A percentile compares a stretch with the other conserved stretches of the same genome.
Evolutionary conservation across 2,797 vertebrate species (phyloP).

Genomic region (Pelodytes ibericus): DNA sequence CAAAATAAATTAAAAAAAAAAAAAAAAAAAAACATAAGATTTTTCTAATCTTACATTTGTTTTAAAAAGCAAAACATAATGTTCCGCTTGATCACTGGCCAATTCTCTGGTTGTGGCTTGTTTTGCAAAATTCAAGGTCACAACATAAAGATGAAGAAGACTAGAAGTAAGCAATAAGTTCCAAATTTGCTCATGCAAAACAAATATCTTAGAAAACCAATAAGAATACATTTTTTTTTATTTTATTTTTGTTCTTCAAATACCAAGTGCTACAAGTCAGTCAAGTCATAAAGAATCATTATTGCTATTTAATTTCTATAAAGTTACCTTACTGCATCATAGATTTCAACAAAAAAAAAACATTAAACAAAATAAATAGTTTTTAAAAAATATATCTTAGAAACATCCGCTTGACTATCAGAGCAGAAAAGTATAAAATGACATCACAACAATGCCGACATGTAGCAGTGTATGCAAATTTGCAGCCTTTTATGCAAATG

Average conservation of each 20-base stretch:
- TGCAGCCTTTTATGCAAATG: no score
- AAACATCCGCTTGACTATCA: no score
- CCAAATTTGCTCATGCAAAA: slow-evolving; percentile 23
- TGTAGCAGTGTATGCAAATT: no score
- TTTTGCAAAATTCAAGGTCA: slow-evolving; percentile 29
- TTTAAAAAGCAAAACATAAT: slow-evolving; percentile 52
- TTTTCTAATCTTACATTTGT: slow-evolving; percentile 48
- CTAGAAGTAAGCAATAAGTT: slow-evolving; percentile 33
- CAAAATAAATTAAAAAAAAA: slow-evolving; percentile 55
- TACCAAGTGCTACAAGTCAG: slow-evolving; percentile 1
- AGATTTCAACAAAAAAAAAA: no score
- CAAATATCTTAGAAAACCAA: slow-evolving; percentile 16
- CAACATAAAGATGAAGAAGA: slow-evolving; percentile 35
- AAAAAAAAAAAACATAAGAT: slow-evolving; percentile 49
- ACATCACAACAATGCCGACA: no score
- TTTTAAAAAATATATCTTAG: no score
- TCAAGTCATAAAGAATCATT: background rate
- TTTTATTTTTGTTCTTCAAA: slow-evolving; percentile 12
- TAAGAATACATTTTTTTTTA: slow-evolving; percentile 2
- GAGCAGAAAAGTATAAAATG: no score
- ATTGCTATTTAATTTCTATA: no score
- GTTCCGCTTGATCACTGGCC: slow-evolving; percentile 47
- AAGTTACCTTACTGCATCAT: no score
- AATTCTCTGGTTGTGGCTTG: slow-evolving; percentile 44
- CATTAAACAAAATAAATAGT: no score